Evolutionary conservation across 1,140 invertebrate species (phyloP).

Genomic region (Calephelis virginiensis): DNA sequence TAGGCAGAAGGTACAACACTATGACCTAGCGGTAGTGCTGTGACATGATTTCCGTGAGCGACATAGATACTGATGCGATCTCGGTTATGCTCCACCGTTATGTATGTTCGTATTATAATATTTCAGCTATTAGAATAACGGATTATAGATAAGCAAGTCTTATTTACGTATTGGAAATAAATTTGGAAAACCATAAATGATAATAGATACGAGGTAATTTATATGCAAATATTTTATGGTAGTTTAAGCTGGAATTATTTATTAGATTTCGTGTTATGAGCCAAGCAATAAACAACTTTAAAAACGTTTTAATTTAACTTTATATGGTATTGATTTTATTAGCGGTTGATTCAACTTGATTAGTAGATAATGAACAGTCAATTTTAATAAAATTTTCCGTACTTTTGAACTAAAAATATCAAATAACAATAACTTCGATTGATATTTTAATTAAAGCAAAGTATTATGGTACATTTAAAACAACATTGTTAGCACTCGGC

Average conservation of each 20-base stretch:
- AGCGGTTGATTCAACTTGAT: too few species aligned
- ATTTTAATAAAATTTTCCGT: too few species aligned
- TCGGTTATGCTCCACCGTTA: constrained; percentile 15
- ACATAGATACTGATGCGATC: constrained; percentile 38
- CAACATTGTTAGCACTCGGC: too few species aligned
- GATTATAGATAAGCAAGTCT: constrained; percentile 12
- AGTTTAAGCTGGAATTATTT: constrained; percentile 5
- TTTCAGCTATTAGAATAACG: constrained; percentile 20
- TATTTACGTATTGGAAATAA: constrained; percentile 2
- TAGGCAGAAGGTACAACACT: constrained; percentile 31
- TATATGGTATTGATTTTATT: too few species aligned
- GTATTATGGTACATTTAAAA: too few species aligned
- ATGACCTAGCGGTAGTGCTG: constrained; percentile 53
- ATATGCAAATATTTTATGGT: constrained; percentile 15
- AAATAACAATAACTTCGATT: too few species aligned
- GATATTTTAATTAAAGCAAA: too few species aligned
- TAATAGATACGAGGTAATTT: constrained; percentile 12
- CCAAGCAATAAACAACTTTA: constrained; percentile 4
- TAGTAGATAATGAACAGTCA: too few species aligned
- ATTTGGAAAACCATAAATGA: constrained; percentile 8
- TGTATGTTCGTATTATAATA: constrained; percentile 14
- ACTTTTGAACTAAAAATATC: too few species aligned
- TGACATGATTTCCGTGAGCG: constrained; percentile 49
- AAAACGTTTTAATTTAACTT: not conserved
- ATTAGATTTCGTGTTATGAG: not conserved